A percentile compares a stretch with the other conserved stretches of the same genome.
phyloP scores from a whole-genome alignment of 2,797 vertebrate genomes.

The Gymnopithys bicolor region DNA sequence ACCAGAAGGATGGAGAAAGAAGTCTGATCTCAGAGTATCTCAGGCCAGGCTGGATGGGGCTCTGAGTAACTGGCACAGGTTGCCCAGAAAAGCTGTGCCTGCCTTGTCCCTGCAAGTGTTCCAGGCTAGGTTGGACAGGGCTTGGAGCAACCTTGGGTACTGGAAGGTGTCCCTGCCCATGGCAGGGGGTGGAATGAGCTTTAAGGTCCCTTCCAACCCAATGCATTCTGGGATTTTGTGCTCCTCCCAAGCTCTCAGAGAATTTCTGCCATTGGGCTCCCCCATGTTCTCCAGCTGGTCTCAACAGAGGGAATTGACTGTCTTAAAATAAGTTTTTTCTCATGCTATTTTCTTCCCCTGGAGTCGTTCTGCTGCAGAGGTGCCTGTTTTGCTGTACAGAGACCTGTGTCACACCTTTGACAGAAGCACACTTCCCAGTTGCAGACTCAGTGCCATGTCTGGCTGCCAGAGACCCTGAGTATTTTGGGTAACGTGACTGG shows the following conservation, averaged over 20 bases:
- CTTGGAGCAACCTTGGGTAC: background rate
- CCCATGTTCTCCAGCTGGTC: background rate
- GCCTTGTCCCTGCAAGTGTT: background rate
- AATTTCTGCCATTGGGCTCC: background rate
- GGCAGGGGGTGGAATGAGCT: background rate
- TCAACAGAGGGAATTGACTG: background rate
- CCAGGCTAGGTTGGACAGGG: too few relatives aligned
- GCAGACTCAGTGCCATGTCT: background rate
- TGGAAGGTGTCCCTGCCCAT: background rate
- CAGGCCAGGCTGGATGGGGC: background rate
- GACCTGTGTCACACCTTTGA: background rate
- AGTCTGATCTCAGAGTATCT: background rate
- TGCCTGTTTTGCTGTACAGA: background rate
- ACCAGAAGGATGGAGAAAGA: background rate
- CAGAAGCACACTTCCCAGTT: background rate
- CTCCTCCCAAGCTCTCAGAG: background rate
- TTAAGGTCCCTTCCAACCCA: background rate
- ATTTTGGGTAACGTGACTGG: background rate
- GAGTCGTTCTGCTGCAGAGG: background rate
- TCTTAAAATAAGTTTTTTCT: background rate
- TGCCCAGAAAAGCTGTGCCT: background rate
- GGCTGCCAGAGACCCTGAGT: background rate
- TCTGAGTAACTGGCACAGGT: background rate
- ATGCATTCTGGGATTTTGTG: background rate
- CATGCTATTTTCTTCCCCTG: background rate